Evolutionary conservation across 2,888 invertebrate genomes (phyloP).

Genomic region (Sialis lutaria): DNA sequence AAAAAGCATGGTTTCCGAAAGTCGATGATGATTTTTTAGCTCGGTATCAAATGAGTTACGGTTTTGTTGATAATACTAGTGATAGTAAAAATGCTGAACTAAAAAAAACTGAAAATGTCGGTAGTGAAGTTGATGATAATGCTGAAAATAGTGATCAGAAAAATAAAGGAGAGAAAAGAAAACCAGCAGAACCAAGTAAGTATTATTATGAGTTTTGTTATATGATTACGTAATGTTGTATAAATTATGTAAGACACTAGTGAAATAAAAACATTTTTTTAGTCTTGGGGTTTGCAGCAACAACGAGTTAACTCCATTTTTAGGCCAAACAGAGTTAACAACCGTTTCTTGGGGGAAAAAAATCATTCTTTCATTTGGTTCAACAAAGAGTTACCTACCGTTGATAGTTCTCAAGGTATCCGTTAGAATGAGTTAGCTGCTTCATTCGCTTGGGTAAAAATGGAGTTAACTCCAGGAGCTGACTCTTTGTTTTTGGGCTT

Average conservation of each 20-base stretch:
- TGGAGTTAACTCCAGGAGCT: too few species aligned
- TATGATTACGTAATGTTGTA: constrained; percentile 4
- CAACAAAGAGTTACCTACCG: too few species aligned
- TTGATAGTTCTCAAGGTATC: too few species aligned
- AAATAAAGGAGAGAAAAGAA: constrained; percentile 26
- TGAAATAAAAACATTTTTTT: background rate
- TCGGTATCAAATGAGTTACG: constrained; percentile 88
- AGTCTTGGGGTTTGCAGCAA: too few species aligned
- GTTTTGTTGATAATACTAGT: constrained; percentile 49
- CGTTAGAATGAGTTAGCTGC: too few species aligned
- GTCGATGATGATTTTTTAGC: constrained; percentile 95
- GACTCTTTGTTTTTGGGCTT: too few species aligned
- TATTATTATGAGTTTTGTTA: constrained; percentile 2
- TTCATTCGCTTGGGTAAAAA: too few species aligned
- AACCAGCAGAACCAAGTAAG: constrained; percentile 30
- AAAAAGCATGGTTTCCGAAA: constrained; percentile 93
- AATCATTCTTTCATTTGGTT: too few species aligned
- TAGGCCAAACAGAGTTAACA: too few species aligned
- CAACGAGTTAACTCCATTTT: too few species aligned
- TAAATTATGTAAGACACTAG: background rate
- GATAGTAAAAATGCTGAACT: constrained; percentile 14
- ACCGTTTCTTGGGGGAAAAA: too few species aligned
- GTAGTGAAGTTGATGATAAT: background rate
- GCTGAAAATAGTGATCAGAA: constrained; percentile 7
- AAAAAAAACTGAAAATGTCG: constrained; percentile 11